Evolutionary conservation across 23 tunicate species (phyloP), one percentile per base, ranked within the genome.

Genomic region (Clavelina lepadiformis): DNA sequence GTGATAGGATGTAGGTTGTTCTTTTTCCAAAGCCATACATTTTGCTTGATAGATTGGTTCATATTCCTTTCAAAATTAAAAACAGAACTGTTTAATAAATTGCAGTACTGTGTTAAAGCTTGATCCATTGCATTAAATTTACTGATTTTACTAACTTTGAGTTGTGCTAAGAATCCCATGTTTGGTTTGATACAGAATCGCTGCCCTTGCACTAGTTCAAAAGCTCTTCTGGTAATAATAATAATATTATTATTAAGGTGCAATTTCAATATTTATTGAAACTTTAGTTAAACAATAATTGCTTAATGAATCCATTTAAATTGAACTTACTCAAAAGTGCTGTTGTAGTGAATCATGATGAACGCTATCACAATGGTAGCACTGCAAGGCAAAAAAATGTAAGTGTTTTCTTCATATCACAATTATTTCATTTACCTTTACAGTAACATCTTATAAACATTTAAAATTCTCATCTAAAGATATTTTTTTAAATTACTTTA

Each of bases 281-380:
- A n/a, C n/a, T n/a, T n/a, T n/a, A n/a, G n/a, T n/a, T n/a, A n/a
- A n/a, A n/a, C n/a, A n/a, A n/a, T n/a, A n/a, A n/a, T n/a, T n/a
- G n/a, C n/a, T 44, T 13, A 46, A 22, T 41, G 26, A 45, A 66
- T 8, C 7, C 28, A 0, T 35, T 66, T 0, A 31, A 0, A 41
- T 6, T 53, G 33, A 24, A 73, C 74, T 81, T 58, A 81, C 88
- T 32, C 27, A 56, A 59, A 81, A 19, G 88, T 23, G 3, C 46
- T 55, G 31, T 24, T 13, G 1, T 61, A 45, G 21, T 67, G 38
- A 58, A 74, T 65, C 93, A 84, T 84, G 15, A 84, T 38, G 45
- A 37, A 84, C 19, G 93, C 93, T 18, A 76, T 70, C 22, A 71
- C 83, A n/a, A 84, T 47, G 27, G 93, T 37, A 35, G 82, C 83